phyloP scores from a whole-genome alignment of 2,113 vertebrate species.

The Melanerpes formicivorus region DNA sequence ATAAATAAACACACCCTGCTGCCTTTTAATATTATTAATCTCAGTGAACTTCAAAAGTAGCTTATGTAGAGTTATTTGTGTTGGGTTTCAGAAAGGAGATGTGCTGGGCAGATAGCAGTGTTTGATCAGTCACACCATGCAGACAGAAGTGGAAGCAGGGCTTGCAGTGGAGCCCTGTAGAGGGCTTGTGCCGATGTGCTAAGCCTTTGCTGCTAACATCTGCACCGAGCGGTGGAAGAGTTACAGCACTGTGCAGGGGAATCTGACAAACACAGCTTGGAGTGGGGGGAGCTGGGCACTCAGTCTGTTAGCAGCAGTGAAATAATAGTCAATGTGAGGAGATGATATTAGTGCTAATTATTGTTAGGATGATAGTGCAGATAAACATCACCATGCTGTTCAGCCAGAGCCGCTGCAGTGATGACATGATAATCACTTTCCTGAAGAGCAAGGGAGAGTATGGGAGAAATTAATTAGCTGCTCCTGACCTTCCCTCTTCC shows the following conservation, averaged over 20 bases:
- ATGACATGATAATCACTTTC: not conserved
- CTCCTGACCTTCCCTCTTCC: not conserved
- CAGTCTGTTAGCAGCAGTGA: not conserved
- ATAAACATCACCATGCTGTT: not conserved
- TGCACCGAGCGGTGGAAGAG: not conserved
- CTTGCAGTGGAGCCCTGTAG: not conserved
- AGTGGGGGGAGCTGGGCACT: not conserved
- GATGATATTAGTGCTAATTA: not conserved
- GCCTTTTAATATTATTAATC: conserved; percentile 29
- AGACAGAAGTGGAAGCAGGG: not conserved
- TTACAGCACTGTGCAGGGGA: not conserved
- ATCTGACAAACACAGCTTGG: not conserved
- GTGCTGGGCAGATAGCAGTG: not conserved
- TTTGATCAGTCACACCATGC: not conserved
- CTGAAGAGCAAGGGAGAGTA: not conserved
- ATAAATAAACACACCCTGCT: conserved; percentile 10
- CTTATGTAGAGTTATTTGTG: not conserved
- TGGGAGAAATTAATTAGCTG: not conserved
- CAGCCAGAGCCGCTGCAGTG: not conserved
- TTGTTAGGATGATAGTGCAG: not conserved
- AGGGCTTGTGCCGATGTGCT: not conserved
- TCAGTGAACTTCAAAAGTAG: conserved; percentile 8
- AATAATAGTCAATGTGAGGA: not conserved
- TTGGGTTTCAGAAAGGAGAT: conserved; percentile 14
- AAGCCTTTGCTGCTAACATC: conserved; percentile 25